phyloP scores from a whole-genome alignment of 2,797 vertebrate species.

The Coregonus suidteri region DNA sequence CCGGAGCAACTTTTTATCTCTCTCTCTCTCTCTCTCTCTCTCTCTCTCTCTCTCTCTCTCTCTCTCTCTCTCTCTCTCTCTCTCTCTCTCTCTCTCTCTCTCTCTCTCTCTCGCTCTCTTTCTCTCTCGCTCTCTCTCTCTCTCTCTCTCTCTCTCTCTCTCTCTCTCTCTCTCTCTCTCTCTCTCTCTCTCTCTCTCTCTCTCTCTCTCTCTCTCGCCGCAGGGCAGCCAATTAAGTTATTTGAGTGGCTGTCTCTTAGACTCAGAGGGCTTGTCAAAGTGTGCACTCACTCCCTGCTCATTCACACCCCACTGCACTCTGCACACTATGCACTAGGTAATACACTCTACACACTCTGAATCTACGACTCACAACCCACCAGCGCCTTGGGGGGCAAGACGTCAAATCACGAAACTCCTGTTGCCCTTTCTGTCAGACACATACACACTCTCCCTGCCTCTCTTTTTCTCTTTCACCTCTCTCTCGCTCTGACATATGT shows the following conservation, averaged over 20 bases:
- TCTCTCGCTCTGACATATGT: no score
- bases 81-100: not conserved
- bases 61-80: no score
- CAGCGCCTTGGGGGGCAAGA: not conserved
- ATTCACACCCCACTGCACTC: no score
- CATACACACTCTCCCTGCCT: not conserved
- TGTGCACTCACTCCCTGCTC: slow-evolving; percentile 21
- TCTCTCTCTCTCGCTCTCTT: not conserved
- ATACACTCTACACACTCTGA: no score
- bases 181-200: not conserved
- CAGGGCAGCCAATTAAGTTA: slow-evolving; percentile 46
- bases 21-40: no score
- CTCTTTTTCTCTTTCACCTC: no score
- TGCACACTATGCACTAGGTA: no score
- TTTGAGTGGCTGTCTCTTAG: slow-evolving; percentile 64
- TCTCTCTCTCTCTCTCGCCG: not conserved
- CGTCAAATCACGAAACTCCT: slow-evolving; percentile 51
- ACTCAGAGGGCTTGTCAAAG: slow-evolving; percentile 64
- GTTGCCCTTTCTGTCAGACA: slow-evolving; percentile 27
- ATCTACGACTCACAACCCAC: no score
- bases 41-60: no score
- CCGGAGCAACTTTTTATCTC: not conserved
- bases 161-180: not conserved
- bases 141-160: no score
- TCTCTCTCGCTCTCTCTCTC: no score